Evolutionary conservation across 2,113 vertebrate genomes (phyloP).

Genomic region (Brachypodius melanocephalos): DNA sequence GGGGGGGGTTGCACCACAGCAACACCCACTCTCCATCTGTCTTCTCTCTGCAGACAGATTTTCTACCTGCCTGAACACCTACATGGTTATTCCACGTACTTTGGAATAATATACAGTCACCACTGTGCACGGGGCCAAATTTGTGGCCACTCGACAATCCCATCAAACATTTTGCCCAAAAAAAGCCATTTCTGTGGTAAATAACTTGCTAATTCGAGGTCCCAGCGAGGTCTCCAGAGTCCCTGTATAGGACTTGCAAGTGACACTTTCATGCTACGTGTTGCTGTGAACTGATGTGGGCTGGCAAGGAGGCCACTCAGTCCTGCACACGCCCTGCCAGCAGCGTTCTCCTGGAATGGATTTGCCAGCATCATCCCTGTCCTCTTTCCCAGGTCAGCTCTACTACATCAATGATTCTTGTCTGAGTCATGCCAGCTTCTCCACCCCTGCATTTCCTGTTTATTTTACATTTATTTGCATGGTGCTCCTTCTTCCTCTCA

Average conservation of each 20-base stretch:
- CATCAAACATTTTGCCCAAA: background rate
- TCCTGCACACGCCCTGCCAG: background rate
- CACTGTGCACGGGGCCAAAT: accelerated
- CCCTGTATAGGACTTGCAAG: background rate
- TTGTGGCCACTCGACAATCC: background rate
- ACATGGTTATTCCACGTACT: background rate
- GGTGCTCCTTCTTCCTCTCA: background rate
- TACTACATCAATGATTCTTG: background rate
- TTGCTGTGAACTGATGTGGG: background rate
- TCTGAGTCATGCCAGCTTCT: background rate
- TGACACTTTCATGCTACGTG: background rate
- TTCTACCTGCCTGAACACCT: background rate
- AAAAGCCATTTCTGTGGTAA: background rate
- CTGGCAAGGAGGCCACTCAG: background rate
- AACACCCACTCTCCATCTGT: background rate
- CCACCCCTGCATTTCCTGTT: background rate
- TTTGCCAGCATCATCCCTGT: background rate
- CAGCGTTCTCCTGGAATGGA: background rate
- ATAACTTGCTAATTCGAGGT: background rate
- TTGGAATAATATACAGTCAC: background rate
- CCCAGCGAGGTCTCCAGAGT: background rate
- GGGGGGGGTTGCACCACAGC: background rate
- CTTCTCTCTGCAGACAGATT: background rate
- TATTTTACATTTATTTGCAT: background rate
- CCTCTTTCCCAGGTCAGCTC: background rate